Base-by-base conservation (phyloP, 2,888 invertebrate species). In the Synanthedon formicaeformis region DNA sequence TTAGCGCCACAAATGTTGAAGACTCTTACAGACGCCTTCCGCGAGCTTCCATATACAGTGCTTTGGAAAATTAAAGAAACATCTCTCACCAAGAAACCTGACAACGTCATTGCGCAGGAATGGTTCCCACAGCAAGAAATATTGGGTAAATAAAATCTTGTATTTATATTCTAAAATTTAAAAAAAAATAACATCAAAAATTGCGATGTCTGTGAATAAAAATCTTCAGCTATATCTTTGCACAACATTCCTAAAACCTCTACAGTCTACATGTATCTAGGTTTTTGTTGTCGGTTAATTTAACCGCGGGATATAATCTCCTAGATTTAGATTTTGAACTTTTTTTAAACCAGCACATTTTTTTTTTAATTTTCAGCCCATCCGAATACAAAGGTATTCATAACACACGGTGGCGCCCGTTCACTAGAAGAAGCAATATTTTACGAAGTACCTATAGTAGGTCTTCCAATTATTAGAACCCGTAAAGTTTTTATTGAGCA, bases 51-150 rank as follows among this genome's bases (percentile, higher is more conserved):
- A 2, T 88, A 73, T 57, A 79, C 80, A 6, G 76, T 90, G 4
- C 62, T 90, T 3, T 90, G 89, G 89, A 89, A 89, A 65, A 88
- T 88, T 56, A 83, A 86, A 53, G 16, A 18, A 12, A 73, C 73
- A 1, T 78, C 79, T 6, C 60, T 76, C 60, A 71, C 86, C 12
- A 75, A 78, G 34, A 74, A 77, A 56, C 76, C 89, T 16, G 66
- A 73, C 10, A 89, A 89, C 61, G 79, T 91, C 0, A 71, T 84
- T 48, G 63, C 83, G 1, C 67, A 70, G 14, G 66, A 71, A 13
- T 90, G 90, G 90, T 79, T 89, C 54, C 89, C 90, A 1, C 90
- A 90, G 58, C 86, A 89, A 60, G 85, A 89, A 65, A 56, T 90
- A 55, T 71, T 90, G 55, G 88, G 90, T 89, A 66, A 60, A 58